Conservation (phyloP, 2,113 vertebrate genomes). For the Corvus hawaiiensis region DNA sequence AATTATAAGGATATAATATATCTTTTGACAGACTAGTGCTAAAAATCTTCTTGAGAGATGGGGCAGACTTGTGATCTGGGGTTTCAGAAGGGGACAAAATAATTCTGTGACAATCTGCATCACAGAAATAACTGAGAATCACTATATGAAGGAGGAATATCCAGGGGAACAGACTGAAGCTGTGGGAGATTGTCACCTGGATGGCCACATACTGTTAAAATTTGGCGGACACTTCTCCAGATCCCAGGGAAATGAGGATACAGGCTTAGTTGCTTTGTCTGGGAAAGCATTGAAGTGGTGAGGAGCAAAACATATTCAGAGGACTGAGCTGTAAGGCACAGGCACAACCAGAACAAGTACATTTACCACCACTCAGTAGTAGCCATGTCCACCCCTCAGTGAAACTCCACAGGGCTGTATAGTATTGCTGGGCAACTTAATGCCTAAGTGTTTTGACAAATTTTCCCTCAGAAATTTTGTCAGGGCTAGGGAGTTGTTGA, state of each 20-base stretch:
- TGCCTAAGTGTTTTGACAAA: neutral
- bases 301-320: neutral
- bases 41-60: neutral
- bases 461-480: neutral
- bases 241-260: neutral
- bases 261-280: neutral
- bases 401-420: neutral
- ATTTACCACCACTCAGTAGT: neutral
- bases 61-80: neutral
- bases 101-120: neutral
- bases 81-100: neutral
- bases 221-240: neutral
- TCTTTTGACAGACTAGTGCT: neutral
- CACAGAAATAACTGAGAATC: neutral
- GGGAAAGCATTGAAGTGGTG: neutral
- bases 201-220: neutral
- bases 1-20: neutral
- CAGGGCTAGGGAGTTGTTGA: neutral
- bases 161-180: neutral
- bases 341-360: neutral
- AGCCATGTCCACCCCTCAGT: fast-evolving
- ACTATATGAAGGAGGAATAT: neutral
- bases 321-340: neutral
- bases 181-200: neutral
- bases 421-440: neutral